Evolutionary conservation across 2,888 invertebrate species (phyloP), one percentile per base, ranked within the genome.

Genomic region (Sminthurides aquaticus): DNA sequence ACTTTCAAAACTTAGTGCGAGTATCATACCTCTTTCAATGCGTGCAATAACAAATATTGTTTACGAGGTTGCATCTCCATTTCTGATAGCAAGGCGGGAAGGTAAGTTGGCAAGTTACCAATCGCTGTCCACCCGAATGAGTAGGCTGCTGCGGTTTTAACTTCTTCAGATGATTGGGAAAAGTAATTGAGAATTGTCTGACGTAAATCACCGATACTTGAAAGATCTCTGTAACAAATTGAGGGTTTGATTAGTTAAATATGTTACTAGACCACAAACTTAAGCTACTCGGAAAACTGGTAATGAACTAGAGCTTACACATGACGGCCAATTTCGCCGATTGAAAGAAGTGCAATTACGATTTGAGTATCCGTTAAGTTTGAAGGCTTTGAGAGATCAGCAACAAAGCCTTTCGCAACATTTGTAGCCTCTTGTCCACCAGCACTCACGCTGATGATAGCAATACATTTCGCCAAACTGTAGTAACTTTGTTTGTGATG

Each of bases 81-180:
- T 81, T 98, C 95, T 66, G 87, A 84, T 52, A 99, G 82, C 69
- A 99, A 91, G 77, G 96, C 92, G 0, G 98, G 97, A 76, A 99
- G 83, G 81, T 93, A 98, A 76, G 89, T 87, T 15, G 88, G 87
- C 72, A 99, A 81, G 80, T 97, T 98, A 56, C 99, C 99, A 64
- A 97, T 93, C 3, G 94, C 92, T 26, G 99, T 88, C 62, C 94
- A 94, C 22, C 98, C 97, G 57, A 99, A 83, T 0, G 98, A 92
- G 80, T 97, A 95, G 72, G 97, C 95, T 18, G 98, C 98, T 0
- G 97, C 97, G 0, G 93, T 91, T 80, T 98, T 98, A 1, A 99
- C 91, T 79, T 99, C 97, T 79, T 99, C 98, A 0, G 93, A 94
- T 15, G 87, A 85, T 2, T 91, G 90, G 0, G 89, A 86, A 79